These are phyloP conservation scores for Melanchra persicariae DNA, from an alignment of 2,888 invertebrate species.

Conservation along the genomic window DNA sequence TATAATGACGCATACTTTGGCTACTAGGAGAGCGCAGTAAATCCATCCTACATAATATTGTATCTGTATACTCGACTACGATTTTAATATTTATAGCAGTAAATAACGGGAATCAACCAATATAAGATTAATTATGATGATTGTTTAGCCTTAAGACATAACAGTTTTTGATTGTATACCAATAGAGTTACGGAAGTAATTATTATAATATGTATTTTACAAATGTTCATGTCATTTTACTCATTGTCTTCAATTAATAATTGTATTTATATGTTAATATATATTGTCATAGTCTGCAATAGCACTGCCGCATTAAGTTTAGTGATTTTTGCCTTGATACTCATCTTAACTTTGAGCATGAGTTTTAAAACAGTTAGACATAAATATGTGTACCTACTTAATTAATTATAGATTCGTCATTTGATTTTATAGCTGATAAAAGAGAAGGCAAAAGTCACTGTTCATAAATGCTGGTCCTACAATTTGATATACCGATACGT, in stretches of 20 bases:
- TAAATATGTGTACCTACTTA: constrained; percentile 44
- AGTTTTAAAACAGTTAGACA: constrained; percentile 35
- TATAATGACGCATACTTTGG: constrained; percentile 34
- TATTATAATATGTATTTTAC: constrained; percentile 66
- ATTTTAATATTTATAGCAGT: constrained; percentile 69
- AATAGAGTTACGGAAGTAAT: constrained; percentile 69
- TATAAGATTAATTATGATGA: constrained; percentile 68
- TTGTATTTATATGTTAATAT: constrained; percentile 56
- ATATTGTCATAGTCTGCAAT: constrained; percentile 40
- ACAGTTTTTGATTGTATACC: constrained; percentile 78
- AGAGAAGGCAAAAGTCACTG: constrained; percentile 47
- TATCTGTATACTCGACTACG: constrained; percentile 69
- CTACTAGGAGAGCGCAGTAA: constrained; percentile 60
- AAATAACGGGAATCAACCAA: constrained; percentile 71
- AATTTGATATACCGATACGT: constrained; percentile 40
- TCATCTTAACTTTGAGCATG: constrained; percentile 28
- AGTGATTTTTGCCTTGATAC: constrained; percentile 49
- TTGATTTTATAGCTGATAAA: constrained; percentile 45
- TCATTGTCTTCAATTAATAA: constrained; percentile 62
- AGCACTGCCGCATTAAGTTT: constrained; percentile 26
- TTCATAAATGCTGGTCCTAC: constrained; percentile 27
- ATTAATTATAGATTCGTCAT: constrained; percentile 33
- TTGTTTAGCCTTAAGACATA: constrained; percentile 70
- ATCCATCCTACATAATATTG: constrained; percentile 67
- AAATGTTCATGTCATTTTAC: constrained; percentile 67